Base-by-base conservation (phyloP, 2,888 invertebrate genomes). In the Pyrochroa serraticornis region DNA sequence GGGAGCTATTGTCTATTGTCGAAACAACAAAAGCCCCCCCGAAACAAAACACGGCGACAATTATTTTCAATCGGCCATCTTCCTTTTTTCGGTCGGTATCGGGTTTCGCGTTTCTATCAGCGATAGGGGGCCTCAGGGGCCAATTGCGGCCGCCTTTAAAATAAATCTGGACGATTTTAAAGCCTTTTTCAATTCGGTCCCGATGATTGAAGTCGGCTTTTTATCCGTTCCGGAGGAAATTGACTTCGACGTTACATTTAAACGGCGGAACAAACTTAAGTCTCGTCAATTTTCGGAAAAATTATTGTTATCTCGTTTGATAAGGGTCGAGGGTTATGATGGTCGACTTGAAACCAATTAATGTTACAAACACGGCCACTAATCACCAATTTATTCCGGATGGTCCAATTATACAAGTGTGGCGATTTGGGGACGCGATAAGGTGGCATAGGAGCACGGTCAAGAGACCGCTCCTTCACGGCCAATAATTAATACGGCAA, bases 1-100 rank as follows among this genome's bases (percentile, higher is more conserved):
- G 79, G 78, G 79, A 76, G 71, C 77, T 71, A 77, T 78, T 66
- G 65, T 64, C 67, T 70, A 50, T 45, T 64, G 62, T 69, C 62
- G 69, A 69, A 72, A 73, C 73, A 72, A 71, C 71, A 72, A 66
- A 69, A 71, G 70, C 67, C 71, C 68, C n/a, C n/a, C n/a, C n/a
- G n/a, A 71, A 70, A 70, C 71, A 73, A 75, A 75, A 75, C 72
- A 72, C 72, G 72, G 73, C 71, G 78, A 78, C 79, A 79, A 78
- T 79, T 78, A 79, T 79, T 79, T 79, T 79, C 77, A 78, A 78
- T 78, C 76, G 77, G 69, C 71, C 66, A 68, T 70, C 69, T 66
- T 66, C 64, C 66, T 69, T 69, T 70, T 71, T 70, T 68, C 66
- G 54, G 58, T 45, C 59, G 39, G 60, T 63, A 67, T 71, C 72